Percentiles rank a stretch among this genome's conserved stretches.
These are phyloP conservation scores for Apolygus lucorum DNA, from an alignment of 1,140 invertebrate genomes.

Conservation along the genomic window DNA sequence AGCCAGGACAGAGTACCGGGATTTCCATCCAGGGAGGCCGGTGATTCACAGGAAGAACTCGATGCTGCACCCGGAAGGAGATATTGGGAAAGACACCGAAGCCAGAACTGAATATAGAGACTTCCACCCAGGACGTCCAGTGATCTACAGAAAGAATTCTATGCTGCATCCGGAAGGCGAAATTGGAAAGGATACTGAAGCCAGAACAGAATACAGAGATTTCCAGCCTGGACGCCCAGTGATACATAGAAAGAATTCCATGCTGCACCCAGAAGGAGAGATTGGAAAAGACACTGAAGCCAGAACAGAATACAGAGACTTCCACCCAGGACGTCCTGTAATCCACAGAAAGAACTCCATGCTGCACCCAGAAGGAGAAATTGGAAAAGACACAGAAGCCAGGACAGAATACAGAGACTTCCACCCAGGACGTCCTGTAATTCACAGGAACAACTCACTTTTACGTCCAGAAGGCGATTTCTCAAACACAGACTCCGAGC, in stretches of 20 bases:
- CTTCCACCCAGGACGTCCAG: conserved; percentile 27
- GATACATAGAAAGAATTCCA: conserved; percentile 21
- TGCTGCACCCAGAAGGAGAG: conserved; percentile 28
- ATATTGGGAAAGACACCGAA: conserved; percentile 26
- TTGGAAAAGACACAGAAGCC: conserved; percentile 25
- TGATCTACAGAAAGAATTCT: conserved; percentile 18
- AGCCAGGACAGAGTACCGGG: conserved; percentile 24
- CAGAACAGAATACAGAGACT: conserved; percentile 24
- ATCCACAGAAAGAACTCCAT: conserved; percentile 23
- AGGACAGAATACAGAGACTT: conserved; percentile 27
- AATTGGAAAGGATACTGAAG: conserved; percentile 19
- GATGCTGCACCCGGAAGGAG: conserved; percentile 8
- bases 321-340: conserved; percentile 23
- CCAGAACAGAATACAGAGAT: conserved; percentile 25
- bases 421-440: conserved; percentile 8
- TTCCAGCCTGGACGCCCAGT: conserved; percentile 25
- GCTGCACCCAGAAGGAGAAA: conserved; percentile 27
- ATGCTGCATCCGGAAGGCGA: conserved; percentile 30
- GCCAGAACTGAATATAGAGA: conserved; percentile 27
- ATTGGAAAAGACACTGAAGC: conserved; percentile 15
- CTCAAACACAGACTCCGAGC: conserved; percentile 17
- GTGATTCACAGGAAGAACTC: conserved; percentile 17
- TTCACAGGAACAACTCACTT: conserved; percentile 5
- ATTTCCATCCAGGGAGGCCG: conserved; percentile 29
- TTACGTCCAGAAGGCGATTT: conserved; percentile 29